phyloP scores from a whole-genome alignment of 2,113 vertebrate genomes.

The Amblyornis subalaris region DNA sequence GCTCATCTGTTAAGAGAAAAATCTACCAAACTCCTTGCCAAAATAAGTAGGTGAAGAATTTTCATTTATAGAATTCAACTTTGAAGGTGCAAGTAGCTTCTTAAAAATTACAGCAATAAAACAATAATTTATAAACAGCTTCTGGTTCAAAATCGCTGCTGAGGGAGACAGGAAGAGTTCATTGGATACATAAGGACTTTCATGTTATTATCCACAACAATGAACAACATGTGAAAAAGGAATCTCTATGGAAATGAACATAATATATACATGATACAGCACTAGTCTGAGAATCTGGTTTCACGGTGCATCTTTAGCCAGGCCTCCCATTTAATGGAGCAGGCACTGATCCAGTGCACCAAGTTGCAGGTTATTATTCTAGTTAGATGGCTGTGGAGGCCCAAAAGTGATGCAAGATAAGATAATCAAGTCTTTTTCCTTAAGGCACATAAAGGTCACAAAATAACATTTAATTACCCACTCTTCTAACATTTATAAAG shows the following conservation, averaged over 20 bases:
- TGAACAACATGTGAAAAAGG: background rate
- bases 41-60: background rate
- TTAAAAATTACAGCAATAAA: slow-evolving; percentile 4
- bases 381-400: background rate
- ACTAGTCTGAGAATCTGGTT: background rate
- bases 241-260: background rate
- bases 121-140: background rate
- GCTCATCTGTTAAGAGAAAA: background rate
- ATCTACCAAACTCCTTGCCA: background rate
- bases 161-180: background rate
- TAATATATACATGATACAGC: background rate
- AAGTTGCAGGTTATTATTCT: background rate
- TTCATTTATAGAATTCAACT: background rate
- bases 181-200: background rate
- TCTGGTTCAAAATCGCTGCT: background rate
- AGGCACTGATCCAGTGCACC: background rate
- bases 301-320: background rate
- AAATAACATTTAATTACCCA: slow-evolving; percentile 55
- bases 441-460: slow-evolving; percentile 58
- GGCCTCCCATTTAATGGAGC: background rate
- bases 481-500: slow-evolving; percentile 28
- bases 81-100: background rate
- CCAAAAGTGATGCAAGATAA: slow-evolving; percentile 1
- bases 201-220: background rate
- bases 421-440: slow-evolving; percentile 37